Base-by-base conservation (phyloP, 1,140 invertebrate genomes). In the Dolichoris vasculosae region DNA sequence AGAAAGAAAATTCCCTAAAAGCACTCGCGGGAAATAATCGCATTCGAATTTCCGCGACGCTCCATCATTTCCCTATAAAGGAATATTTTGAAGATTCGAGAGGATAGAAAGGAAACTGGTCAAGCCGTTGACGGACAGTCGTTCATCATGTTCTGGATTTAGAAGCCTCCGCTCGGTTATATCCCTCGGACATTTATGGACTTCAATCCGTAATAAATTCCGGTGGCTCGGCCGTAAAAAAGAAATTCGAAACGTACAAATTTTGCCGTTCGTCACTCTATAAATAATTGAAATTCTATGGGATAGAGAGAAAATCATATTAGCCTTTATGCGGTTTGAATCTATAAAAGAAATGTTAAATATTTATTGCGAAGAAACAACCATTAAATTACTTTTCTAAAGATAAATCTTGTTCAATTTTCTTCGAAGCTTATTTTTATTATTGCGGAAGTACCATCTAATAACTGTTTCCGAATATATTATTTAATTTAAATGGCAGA, bases 271-370 rank as follows among this genome's bases (percentile, higher is more conserved):
- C 71, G 71, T 82, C 79, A 82, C 71, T 30, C 55, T 38, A 82
- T 86, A 86, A 86, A 86, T 86, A 86, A 86, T 86, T 82, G 79
- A 86, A 82, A 85, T 85, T 85, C 69, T 48, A 76, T 76, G 23
- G 55, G 32, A 35, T 69, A 8, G 0, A 32, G 46, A 73, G 32
- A 55, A 80, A 80, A 85, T 80, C 67, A 80, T 69, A 85, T 80
- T 85, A 85, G 32, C 40, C 7, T 80, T 55, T 73, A 59, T 73
- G 20, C 30, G 48, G 69, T 51, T 76, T 23, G 69, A 67, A 64
- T 76, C 55, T 43, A 76, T 85, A 82, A 85, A 85, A 82, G 38
- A 76, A 76, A 82, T 48, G 40, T 85, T 82, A 75, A 85, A 82
- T 85, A 82, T 85, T 85, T 81, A 85, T 85, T 23, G 63, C 6